A percentile compares a stretch with the other conserved stretches of the same genome.
Evolutionary conservation across 92 coral and sea anemone genomes (phyloP).

Genomic region (Epizoanthus illoricatus): DNA sequence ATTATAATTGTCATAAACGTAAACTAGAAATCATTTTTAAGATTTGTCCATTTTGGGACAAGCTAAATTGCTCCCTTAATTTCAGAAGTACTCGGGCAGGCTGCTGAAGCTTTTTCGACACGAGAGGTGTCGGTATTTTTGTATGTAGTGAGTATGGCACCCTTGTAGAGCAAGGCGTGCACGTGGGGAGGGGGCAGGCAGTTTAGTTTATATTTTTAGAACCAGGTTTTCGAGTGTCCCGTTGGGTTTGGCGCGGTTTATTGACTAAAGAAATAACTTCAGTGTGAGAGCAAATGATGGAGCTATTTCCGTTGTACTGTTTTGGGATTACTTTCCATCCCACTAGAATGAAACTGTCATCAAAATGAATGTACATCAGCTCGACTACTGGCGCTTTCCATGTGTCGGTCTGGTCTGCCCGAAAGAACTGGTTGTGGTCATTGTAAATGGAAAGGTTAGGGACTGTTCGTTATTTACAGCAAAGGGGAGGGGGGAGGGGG

Average conservation of each 20-base stretch:
- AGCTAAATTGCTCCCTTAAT: background rate
- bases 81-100: background rate
- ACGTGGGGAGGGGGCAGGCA: background rate
- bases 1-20: constrained; percentile 13
- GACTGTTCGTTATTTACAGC: no score
- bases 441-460: no score
- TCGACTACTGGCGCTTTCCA: no score
- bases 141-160: background rate
- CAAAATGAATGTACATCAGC: no score
- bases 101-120: background rate
- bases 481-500: no score
- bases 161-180: constrained; percentile 28
- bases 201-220: background rate
- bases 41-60: constrained; percentile 36
- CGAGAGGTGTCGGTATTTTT: constrained; percentile 21
- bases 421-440: no score
- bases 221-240: background rate
- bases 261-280: background rate
- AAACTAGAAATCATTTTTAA: constrained; percentile 10
- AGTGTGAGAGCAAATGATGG: no score
- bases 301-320: no score
- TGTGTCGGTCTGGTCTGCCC: no score
- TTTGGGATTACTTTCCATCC: no score
- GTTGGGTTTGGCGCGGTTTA: background rate
- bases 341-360: no score